phyloP scores from a whole-genome alignment of 1,140 invertebrate species.

The Stegodyphus dumicola region DNA sequence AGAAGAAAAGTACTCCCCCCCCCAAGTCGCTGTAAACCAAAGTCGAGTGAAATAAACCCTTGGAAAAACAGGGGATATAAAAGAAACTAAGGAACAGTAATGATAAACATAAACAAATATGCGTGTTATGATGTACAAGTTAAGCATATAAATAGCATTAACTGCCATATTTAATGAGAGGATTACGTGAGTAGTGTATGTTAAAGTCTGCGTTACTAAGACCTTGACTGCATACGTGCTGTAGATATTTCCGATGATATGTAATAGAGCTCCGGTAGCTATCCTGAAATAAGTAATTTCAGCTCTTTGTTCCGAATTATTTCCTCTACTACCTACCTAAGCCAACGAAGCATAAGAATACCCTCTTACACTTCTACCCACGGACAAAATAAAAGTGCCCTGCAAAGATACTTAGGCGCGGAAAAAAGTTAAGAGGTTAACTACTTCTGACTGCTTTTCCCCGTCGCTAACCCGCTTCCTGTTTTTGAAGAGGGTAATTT shows the following conservation, averaged over 20 bases:
- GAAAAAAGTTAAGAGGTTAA: constrained; percentile 32
- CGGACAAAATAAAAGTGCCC: constrained; percentile 16
- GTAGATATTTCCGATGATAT: neutral
- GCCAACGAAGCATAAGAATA: constrained; percentile 14
- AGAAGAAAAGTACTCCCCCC: no score
- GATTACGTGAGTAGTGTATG: no score
- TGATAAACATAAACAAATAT: no score
- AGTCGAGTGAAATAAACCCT: no score
- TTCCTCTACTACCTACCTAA: neutral
- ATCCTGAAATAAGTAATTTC: constrained; percentile 4
- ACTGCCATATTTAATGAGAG: no score
- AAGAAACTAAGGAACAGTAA: no score
- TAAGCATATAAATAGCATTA: no score
- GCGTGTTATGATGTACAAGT: no score
- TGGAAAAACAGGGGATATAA: no score
- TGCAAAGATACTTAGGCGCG: constrained; percentile 21
- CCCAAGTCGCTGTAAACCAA: no score
- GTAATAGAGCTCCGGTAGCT: neutral
- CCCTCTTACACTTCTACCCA: neutral
- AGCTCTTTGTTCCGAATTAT: neutral
- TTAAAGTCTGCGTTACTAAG: no score
- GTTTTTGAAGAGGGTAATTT: constrained; percentile 19
- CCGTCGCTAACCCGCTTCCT: constrained; percentile 1
- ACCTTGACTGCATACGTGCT: no score
- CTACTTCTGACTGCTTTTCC: constrained; percentile 15